Evolutionary conservation across 2,113 vertebrate species (phyloP).

Genomic region (Bujurquina vittata): DNA sequence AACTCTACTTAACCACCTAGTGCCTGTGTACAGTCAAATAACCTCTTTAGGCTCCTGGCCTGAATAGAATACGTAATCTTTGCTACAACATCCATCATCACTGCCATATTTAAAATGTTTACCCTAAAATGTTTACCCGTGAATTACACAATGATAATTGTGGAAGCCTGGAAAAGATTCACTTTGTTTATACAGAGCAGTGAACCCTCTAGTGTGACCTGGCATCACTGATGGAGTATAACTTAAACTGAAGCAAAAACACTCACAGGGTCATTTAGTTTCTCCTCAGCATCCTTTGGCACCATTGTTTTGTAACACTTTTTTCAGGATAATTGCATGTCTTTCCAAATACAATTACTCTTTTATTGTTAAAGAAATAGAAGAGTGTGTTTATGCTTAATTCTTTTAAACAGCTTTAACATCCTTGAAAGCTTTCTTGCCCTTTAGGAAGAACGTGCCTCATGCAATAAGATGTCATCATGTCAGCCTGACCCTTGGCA

Average conservation of each 20-base stretch:
- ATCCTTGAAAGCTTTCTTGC: not conserved
- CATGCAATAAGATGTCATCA: conserved; percentile 4
- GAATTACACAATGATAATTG: conserved; percentile 4
- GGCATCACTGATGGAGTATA: conserved; percentile 3
- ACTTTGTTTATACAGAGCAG: not conserved
- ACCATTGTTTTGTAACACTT: not conserved
- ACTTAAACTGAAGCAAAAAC: not conserved
- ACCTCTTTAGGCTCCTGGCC: not conserved
- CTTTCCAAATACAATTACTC: not conserved
- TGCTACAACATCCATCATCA: not conserved
- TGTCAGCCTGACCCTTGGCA: not conserved
- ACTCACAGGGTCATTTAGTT: not conserved
- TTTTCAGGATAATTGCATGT: not conserved
- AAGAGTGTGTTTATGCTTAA: not conserved
- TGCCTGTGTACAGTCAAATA: not conserved
- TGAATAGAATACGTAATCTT: not conserved
- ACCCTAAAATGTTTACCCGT: not conserved
- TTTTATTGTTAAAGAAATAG: not conserved
- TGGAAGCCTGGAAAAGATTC: conserved; percentile 5
- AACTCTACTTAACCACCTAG: not conserved
- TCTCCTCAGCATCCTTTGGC: not conserved
- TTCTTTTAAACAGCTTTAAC: not conserved
- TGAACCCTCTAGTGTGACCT: not conserved
- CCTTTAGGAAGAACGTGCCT: not conserved
- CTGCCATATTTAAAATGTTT: conserved; percentile 3